These are phyloP conservation scores for Sphaeridia pumilis DNA, from an alignment of 2,888 invertebrate species.

Conservation along the genomic window DNA sequence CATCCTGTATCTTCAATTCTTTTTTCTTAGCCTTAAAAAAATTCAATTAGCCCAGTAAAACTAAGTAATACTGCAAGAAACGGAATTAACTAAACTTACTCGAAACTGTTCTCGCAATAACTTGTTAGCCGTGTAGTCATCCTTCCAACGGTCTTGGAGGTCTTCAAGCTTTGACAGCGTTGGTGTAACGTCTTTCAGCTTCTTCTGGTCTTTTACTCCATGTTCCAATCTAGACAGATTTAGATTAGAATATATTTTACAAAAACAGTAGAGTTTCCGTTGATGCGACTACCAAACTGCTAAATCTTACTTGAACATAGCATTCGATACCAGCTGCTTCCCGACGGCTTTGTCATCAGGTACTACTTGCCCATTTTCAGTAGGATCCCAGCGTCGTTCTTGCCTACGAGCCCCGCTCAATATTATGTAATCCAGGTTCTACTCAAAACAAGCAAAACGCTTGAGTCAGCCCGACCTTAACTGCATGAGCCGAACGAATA, in stretches of 20 bases:
- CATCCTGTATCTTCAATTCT: constrained; percentile 56
- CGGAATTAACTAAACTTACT: constrained; percentile 48
- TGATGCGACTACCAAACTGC: neutral
- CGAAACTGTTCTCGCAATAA: constrained; percentile 72
- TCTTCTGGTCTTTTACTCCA: constrained; percentile 62
- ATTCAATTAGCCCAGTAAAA: neutral
- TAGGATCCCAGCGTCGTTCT: constrained; percentile 97
- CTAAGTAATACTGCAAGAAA: neutral
- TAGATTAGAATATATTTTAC: neutral
- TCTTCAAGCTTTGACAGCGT: constrained; percentile 62
- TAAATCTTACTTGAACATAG: constrained; percentile 60
- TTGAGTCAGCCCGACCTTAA: too few species aligned
- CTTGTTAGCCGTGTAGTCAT: constrained; percentile 85
- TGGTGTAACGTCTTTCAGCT: constrained; percentile 58
- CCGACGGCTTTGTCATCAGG: constrained; percentile 85
- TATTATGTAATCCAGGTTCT: constrained; percentile 95
- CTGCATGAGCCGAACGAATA: neutral
- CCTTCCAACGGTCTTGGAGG: constrained; percentile 69
- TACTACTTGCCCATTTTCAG: constrained; percentile 84
- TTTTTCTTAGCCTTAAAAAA: constrained; percentile 54
- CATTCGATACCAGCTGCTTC: constrained; percentile 80
- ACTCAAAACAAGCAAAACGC: constrained; percentile 38
- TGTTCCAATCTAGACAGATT: constrained; percentile 64
- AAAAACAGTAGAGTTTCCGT: neutral
- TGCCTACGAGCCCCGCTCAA: constrained; percentile 89